Conservation (phyloP, 2,797 vertebrate genomes). For the Percopsis omiscomaycus region DNA sequence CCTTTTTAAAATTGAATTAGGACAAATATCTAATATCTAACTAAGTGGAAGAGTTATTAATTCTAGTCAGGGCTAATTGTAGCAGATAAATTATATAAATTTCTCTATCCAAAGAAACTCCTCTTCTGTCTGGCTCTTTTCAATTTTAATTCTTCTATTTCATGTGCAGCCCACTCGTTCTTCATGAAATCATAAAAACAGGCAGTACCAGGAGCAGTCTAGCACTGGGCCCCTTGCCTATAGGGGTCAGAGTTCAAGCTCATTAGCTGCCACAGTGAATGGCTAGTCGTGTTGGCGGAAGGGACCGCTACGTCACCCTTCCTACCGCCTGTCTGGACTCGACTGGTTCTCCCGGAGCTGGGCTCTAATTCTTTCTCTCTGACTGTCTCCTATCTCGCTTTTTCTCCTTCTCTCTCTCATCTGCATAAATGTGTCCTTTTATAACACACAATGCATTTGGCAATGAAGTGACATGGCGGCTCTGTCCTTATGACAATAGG, state of each 20-base stretch:
- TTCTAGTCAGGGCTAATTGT: conserved; percentile 6
- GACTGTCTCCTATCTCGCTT: conserved; percentile 4
- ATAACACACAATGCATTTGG: conserved; percentile 9
- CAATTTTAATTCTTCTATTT: conserved; percentile 3
- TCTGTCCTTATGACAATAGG: conserved; percentile 40
- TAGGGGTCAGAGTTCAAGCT: conserved; percentile 72
- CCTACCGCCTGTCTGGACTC: conserved; percentile 12
- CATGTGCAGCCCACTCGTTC: conserved; percentile 4
- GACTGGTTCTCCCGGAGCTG: background rate
- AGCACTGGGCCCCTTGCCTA: conserved; percentile 36
- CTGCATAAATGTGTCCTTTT: conserved; percentile 14
- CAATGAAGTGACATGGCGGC: conserved; percentile 32
- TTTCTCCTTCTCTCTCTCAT: conserved; percentile 3
- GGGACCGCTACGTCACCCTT: conserved; percentile 28
- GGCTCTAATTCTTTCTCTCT: background rate
- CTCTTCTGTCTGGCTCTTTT: conserved; percentile 5
- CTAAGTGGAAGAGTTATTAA: background rate
- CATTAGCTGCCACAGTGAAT: conserved; percentile 72
- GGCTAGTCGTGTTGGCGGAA: conserved; percentile 46
- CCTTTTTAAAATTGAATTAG: conserved; percentile 15
- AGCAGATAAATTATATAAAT: conserved; percentile 1
- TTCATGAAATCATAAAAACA: conserved; percentile 45
- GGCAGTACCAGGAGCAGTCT: conserved; percentile 19
- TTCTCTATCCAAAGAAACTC: conserved; percentile 1
- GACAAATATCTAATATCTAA: background rate